Evolutionary conservation across 2,888 invertebrate genomes (phyloP).

Genomic region (Clivina fossor): DNA sequence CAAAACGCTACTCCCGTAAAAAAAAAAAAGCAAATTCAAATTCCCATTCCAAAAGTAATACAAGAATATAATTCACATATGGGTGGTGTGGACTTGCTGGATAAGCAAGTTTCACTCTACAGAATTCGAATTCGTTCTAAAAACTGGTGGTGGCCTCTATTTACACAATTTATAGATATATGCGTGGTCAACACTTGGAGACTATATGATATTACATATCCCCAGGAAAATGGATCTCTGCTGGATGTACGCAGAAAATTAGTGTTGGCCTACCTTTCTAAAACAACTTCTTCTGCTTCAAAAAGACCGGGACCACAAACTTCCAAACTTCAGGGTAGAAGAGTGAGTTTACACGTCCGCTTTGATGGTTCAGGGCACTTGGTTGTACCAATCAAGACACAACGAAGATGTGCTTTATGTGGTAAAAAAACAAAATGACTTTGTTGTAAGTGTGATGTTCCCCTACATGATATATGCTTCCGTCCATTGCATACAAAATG

Average conservation of each 20-base stretch:
- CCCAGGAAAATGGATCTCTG: constrained; percentile 16
- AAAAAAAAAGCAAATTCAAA: constrained; percentile 7
- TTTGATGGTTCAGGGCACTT: constrained; percentile 1
- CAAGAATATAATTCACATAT: constrained; percentile 26
- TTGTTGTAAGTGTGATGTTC: constrained; percentile 20
- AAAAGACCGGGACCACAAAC: constrained; percentile 11
- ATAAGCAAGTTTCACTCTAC: constrained; percentile 26
- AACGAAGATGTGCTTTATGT: constrained; percentile 25
- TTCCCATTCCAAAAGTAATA: constrained; percentile 15
- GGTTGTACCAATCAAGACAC: constrained; percentile 20
- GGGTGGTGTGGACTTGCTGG: constrained; percentile 32
- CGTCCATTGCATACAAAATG: constrained; percentile 21
- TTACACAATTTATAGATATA: constrained; percentile 31
- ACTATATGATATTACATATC: constrained; percentile 25
- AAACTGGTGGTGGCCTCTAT: constrained; percentile 34
- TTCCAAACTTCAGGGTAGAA: constrained; percentile 4
- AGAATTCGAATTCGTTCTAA: constrained; percentile 26
- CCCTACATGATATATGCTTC: constrained; percentile 25
- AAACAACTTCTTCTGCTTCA: not conserved
- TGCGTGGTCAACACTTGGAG: constrained; percentile 26
- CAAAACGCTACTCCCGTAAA: constrained; percentile 20
- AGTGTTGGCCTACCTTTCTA: not conserved
- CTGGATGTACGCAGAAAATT: constrained; percentile 8
- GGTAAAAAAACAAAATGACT: constrained; percentile 26
- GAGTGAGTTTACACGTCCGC: constrained; percentile 5